Percentiles rank a stretch among this genome's conserved stretches.
Conservation (phyloP, 2,113 vertebrate species). For the Cichladusa arquata region DNA sequence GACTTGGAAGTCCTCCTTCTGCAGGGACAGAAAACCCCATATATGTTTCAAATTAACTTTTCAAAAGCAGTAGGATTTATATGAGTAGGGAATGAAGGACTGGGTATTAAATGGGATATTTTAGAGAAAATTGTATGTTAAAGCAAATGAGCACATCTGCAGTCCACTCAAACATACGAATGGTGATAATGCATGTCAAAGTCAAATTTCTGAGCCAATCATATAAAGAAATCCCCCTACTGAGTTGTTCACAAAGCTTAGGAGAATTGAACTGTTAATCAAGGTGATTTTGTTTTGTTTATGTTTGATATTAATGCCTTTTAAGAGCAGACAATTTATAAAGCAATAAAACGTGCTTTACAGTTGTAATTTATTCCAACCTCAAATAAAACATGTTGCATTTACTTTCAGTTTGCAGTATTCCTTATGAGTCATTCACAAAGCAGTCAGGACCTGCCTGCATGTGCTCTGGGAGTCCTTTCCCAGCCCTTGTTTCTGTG, state of each 20-base stretch:
- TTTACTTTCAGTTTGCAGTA: conserved; percentile 12
- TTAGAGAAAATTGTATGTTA: not conserved
- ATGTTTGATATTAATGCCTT: conserved; percentile 60
- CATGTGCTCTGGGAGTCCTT: not conserved
- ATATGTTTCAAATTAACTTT: not conserved
- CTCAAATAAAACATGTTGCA: conserved; percentile 52
- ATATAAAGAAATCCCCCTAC: not conserved
- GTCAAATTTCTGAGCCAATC: not conserved
- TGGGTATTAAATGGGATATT: not conserved
- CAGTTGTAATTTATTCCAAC: conserved; percentile 65
- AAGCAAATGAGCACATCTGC: not conserved
- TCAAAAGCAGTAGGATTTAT: not conserved
- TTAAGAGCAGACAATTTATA: conserved; percentile 51
- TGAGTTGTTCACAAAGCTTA: conserved; percentile 21
- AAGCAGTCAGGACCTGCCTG: not conserved
- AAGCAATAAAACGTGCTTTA: conserved; percentile 61
- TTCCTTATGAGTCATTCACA: not conserved
- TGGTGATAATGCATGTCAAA: conserved; percentile 5
- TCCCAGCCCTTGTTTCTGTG: not conserved
- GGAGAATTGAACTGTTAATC: conserved; percentile 41
- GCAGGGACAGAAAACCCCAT: not conserved
- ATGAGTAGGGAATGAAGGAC: not conserved
- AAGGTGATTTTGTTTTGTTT: conserved; percentile 42
- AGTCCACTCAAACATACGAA: not conserved
- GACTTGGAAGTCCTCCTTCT: not conserved